Percentiles rank a stretch among this genome's conserved stretches.
Evolutionary conservation across 2,113 vertebrate genomes (phyloP).

Genomic region (Misgurnus mizolepis): DNA sequence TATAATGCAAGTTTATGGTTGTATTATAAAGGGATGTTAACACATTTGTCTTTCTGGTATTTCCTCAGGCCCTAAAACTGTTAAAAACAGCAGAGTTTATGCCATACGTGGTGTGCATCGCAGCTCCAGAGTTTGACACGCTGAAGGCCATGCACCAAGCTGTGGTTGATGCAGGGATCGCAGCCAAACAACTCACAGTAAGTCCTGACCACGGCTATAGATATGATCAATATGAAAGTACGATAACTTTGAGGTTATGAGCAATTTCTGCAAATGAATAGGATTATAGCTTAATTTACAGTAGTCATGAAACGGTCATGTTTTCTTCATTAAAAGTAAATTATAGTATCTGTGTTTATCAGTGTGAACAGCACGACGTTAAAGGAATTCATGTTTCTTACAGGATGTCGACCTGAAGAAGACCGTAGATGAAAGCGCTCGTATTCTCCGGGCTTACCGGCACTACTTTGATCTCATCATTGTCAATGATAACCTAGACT

Average conservation of each 20-base stretch:
- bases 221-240: too few relatives aligned
- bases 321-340: too few relatives aligned
- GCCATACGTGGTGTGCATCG: conserved; percentile 97
- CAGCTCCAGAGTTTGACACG: conserved; percentile 90
- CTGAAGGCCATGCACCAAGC: conserved; percentile 94
- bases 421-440: conserved; percentile 94
- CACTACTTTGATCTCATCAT: conserved; percentile 97
- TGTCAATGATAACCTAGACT: conserved; percentile 93
- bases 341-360: neutral
- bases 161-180: conserved; percentile 93
- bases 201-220: conserved; percentile 47
- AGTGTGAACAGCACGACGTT: neutral
- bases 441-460: conserved; percentile 90
- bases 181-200: conserved; percentile 94
- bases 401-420: conserved; percentile 96
- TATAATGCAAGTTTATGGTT: neutral
- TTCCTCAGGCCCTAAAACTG: conserved; percentile 88
- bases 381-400: neutral
- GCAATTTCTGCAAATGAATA: too few relatives aligned
- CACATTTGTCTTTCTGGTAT: conserved; percentile 1
- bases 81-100: conserved; percentile 95
- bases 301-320: too few relatives aligned
- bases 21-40: neutral
- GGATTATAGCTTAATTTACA: too few relatives aligned
- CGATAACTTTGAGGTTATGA: too few relatives aligned